Evolutionary conservation across 2,888 invertebrate species (phyloP), one percentile per base, ranked within the genome.

Genomic region (Abrostola tripartita): DNA sequence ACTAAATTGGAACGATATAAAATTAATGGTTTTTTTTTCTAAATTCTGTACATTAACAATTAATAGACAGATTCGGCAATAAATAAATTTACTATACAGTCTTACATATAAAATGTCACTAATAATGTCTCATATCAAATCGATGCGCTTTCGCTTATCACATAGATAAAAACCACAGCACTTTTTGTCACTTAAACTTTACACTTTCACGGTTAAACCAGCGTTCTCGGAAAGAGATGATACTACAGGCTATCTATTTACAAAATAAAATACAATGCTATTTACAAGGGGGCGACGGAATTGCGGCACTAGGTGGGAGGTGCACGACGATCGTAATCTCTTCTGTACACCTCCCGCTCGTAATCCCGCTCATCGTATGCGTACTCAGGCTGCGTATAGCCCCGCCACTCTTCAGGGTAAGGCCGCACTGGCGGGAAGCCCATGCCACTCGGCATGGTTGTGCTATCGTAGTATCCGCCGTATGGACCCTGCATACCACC

Each of bases 311-410:
- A 94, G 61, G 96, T 95, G 24, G 96, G 96, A 42, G 96, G 96
- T 66, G 96, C 96, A 74, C 96, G 95, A 68, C 96, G 92, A 81
- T 96, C 96, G 79, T 96, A 96, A 81, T 96, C 96, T 68, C 96
- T 90, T 64, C 96, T 81, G 88, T 96, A 92, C 78, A 96, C 95
- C 71, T 95, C 96, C 50, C 94, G 91, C 72, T 95, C 95, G 66
- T 93, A 94, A 61, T 94, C 95, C 77, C 96, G 94, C 62, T 95
- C 95, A 38, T 93, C 93, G 81, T 95, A 95, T 8, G 90, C 83
- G 71, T 95, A 95, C 76, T 95, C 96, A 11, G 92, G 87, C 72
- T 90, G 92, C 35, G 88, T 79, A 83, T 95, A 95, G 59, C 91
- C 90, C 57, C 95, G 92, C 95, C 95, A 95, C 61, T 95, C 94